phyloP scores from a whole-genome alignment of 2,797 vertebrate genomes.

The Enteromius afrohamiltoni region DNA sequence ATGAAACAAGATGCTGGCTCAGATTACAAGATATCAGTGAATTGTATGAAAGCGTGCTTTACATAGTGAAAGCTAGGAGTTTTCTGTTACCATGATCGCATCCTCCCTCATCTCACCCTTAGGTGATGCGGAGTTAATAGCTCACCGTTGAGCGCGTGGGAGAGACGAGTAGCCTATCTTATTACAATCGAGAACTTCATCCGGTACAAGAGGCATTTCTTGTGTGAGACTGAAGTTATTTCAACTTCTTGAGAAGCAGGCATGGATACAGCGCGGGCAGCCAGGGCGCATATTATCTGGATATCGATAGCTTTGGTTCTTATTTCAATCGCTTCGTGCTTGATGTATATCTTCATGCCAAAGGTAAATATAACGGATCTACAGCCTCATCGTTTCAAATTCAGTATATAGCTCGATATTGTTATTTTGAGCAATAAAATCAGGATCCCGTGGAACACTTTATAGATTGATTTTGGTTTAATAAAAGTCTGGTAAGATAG shows the following conservation, averaged over 20 bases:
- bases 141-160: slow-evolving; percentile 52
- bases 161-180: slow-evolving; percentile 37
- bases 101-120: slow-evolving; percentile 41
- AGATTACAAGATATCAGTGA: neutral
- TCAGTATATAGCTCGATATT: neutral
- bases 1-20: neutral
- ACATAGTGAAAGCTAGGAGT: slow-evolving; percentile 1
- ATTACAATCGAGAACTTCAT: slow-evolving; percentile 31
- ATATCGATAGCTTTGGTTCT: slow-evolving; percentile 37
- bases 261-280: slow-evolving; percentile 51
- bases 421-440: neutral
- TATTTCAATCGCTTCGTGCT: slow-evolving; percentile 30
- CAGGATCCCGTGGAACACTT: neutral
- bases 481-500: neutral
- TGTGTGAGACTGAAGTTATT: slow-evolving; percentile 17
- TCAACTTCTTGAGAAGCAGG: slow-evolving; percentile 36
- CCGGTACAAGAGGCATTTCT: slow-evolving; percentile 20
- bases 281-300: slow-evolving; percentile 52
- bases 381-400: neutral
- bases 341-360: slow-evolving; percentile 42
- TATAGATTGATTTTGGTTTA: neutral
- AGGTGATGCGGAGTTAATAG: slow-evolving; percentile 48
- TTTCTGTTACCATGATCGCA: slow-evolving; percentile 6
- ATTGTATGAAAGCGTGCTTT: neutral
- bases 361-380: slow-evolving; percentile 48